phyloP scores from a whole-genome alignment of 2,888 invertebrate genomes.

The Hemistola chrysoprasaria region DNA sequence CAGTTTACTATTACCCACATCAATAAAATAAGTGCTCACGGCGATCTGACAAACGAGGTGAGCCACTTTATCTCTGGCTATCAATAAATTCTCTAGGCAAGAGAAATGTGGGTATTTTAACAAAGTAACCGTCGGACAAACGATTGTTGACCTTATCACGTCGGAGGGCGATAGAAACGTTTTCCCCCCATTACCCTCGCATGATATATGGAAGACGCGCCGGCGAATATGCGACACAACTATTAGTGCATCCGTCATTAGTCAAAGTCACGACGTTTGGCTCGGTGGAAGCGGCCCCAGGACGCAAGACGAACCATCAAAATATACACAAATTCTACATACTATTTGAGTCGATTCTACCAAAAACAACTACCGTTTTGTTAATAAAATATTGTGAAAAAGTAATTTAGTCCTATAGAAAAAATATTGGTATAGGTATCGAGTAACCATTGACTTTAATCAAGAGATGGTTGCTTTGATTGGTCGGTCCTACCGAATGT shows the following conservation, averaged over 20 bases:
- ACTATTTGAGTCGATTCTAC: too few relatives aligned
- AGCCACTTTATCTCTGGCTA: conserved; percentile 18
- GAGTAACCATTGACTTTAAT: too few relatives aligned
- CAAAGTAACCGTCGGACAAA: conserved; percentile 60
- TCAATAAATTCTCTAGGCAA: conserved; percentile 31
- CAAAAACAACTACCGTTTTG: too few relatives aligned
- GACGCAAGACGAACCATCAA: conserved; percentile 21
- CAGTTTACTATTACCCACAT: conserved; percentile 4
- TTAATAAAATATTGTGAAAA: too few relatives aligned
- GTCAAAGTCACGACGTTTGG: conserved; percentile 75
- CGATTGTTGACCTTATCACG: conserved; percentile 72
- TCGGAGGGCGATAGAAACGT: conserved; percentile 66
- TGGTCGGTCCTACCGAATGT: too few relatives aligned
- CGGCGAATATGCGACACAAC: conserved; percentile 69
- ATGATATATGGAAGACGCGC: conserved; percentile 67
- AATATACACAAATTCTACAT: conserved; percentile 1
- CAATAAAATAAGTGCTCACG: too few relatives aligned
- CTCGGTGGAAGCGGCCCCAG: conserved; percentile 26
- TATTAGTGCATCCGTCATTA: conserved; percentile 83
- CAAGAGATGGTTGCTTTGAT: too few relatives aligned
- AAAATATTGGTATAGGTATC: too few relatives aligned
- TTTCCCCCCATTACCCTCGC: conserved; percentile 72
- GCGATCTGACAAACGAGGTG: conserved; percentile 19
- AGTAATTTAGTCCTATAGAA: too few relatives aligned
- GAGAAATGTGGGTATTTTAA: conserved; percentile 28